Base-by-base conservation (phyloP, 2,888 invertebrate species). In the Dusona sp. region DNA sequence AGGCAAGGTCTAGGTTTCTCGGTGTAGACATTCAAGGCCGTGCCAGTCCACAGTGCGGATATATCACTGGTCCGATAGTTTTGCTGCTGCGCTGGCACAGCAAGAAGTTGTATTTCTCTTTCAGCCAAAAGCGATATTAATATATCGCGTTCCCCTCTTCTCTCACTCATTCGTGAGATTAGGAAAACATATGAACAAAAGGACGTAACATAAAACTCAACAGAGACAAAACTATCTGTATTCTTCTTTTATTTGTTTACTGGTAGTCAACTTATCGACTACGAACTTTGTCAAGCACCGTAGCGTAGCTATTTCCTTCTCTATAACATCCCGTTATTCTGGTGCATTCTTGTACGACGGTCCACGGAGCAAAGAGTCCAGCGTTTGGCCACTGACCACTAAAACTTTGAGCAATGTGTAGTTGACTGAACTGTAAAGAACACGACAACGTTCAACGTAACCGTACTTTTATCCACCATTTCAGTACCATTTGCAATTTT, bases 1-100 rank as follows among this genome's bases (percentile, higher is more conserved):
- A 87, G 86, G 90, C 92, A 93, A 93, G 93, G 93, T 93, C 93
- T 93, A 93, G 93, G 93, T 91, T 93, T 91, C 90, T 61, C 68
- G 16, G 48, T n/a, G 88, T 89, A 90, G 25, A 45, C 88, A 90
- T 92, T 93, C 93, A 93, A 93, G 93, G 93, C 93, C 93, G 90
- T 61, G 88, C 89, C 84, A 90, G 91, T 89, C 89, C 90, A 89
- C 89, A 92, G 90, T 91, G 91, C 89, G 90, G 91, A 90, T 91
- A 88, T 88, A 90, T 90, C 91, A 90, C 90, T 87, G 85, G 89
- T 54, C 64, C 89, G 84, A 86, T 54, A 57, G 57, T 70, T 83
- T 78, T 74, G 73, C 74, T 83, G 78, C 67, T 29, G 29, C 29
- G 16, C 61, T 61, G 61, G 29, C 61, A 61, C 13, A 29, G 4